phyloP scores from a whole-genome alignment of 1,140 invertebrate species.

The Periplaneta americana region DNA sequence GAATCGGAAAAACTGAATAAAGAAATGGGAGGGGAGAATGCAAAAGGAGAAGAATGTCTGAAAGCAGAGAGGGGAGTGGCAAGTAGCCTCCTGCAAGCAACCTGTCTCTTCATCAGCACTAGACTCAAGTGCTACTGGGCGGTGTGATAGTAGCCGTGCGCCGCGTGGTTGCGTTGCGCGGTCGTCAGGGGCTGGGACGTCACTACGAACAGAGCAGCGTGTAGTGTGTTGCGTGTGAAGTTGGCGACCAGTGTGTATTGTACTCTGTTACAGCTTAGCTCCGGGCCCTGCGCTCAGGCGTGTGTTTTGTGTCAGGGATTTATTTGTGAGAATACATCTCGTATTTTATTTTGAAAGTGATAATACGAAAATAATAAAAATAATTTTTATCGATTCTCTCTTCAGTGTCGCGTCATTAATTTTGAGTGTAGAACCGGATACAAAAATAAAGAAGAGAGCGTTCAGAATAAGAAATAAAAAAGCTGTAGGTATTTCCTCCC shows the following conservation, averaged over 20 bases:
- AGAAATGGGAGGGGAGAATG: neutral
- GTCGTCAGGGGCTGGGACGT: neutral
- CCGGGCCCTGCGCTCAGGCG: neutral
- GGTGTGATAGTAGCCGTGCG: too few species aligned
- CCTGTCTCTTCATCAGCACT: neutral
- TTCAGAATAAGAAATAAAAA: neutral
- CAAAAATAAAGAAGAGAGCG: neutral
- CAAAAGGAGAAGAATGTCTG: neutral
- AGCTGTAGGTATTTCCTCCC: too few species aligned
- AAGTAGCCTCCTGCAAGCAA: neutral
- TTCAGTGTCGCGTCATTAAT: too few species aligned
- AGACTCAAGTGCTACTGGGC: too few species aligned
- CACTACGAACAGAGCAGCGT: too few species aligned
- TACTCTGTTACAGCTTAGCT: neutral
- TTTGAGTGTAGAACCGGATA: neutral
- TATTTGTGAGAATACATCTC: neutral
- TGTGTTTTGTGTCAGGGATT: neutral
- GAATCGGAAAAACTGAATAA: too few species aligned
- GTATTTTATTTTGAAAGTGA: too few species aligned
- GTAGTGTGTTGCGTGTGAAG: neutral
- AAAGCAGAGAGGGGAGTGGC: neutral
- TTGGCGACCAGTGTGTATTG: neutral
- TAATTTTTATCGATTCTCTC: too few species aligned
- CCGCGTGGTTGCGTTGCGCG: neutral
- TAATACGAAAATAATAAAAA: too few species aligned